Base-by-base conservation (phyloP, 2,113 vertebrate genomes). In the Pterocles gutturalis region DNA sequence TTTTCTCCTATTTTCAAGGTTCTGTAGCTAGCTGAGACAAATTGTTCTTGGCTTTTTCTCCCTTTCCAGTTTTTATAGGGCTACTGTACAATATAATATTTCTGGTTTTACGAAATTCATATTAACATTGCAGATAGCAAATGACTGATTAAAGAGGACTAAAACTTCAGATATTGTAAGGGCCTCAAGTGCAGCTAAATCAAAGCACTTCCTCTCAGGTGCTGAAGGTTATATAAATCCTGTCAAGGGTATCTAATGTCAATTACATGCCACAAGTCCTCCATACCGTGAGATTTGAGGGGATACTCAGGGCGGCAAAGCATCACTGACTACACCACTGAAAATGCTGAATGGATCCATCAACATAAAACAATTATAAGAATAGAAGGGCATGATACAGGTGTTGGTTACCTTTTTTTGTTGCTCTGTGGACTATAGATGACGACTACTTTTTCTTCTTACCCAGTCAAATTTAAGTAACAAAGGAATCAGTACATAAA, bases 401-500 rank as follows among this genome's bases (percentile, higher is more conserved):
- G 11, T 90, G 26, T 36, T 18, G 0, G 21, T 83, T 77, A 67
- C 11, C 9, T 67, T 78, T 67, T 53, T 45, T 67, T 86, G 29
- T 26, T 82, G 14, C 43, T 79, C 48, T 82, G 16, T 48, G 43
- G 25, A 64, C 34, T 60, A 38, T 51, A 46, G 38, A 62, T 5
- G 38, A 28, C 14, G 17, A 31, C 78, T 75, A 26, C 33, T 91
- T 89, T 82, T 64, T 46, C 53, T 55, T 79, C 65, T 79, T 82
- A 89, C 26, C 13, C 1, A 0, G 77, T 89, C 69, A 96, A 64
- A 93, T 91, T 82, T 89, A 87, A 89, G 81, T 89, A 94, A 89
- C 34, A 53, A 87, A 83, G 57, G 17, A 79, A 96, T 94, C 77
- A 61, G 85, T 94, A 78, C 2, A 2, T 67, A 95, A 93, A 95